A percentile compares a stretch with the other conserved stretches of the same genome.
phyloP scores from a whole-genome alignment of 23 tunicate species.

The Ascidia mentula region DNA sequence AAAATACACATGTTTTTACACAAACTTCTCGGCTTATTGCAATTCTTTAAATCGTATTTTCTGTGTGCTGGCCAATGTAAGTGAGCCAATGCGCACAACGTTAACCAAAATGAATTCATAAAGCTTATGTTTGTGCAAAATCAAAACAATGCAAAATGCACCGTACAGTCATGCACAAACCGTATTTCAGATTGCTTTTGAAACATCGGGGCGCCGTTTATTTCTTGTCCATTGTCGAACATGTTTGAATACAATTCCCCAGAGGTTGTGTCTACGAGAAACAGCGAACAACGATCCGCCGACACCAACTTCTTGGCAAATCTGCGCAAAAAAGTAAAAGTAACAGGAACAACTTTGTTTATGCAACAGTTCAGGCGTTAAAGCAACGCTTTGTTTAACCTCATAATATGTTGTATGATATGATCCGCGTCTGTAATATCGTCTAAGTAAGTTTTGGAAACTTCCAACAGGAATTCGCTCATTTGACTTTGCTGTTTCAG shows the following conservation, averaged over 20 bases:
- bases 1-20: too few species aligned
- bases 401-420: slow-evolving; percentile 76
- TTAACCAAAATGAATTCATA: too few species aligned
- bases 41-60: too few species aligned
- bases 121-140: too few species aligned
- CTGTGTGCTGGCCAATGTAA: too few species aligned
- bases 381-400: slow-evolving; percentile 17
- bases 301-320: slow-evolving; percentile 75
- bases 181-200: slow-evolving; percentile 47
- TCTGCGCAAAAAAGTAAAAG: too few species aligned
- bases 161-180: too few species aligned
- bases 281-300: slow-evolving; percentile 79
- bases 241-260: slow-evolving; percentile 69
- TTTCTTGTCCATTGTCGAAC: slow-evolving; percentile 63
- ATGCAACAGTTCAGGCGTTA: background rate
- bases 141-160: too few species aligned
- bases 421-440: slow-evolving; percentile 68
- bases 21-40: too few species aligned
- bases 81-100: too few species aligned
- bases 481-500: slow-evolving; percentile 64
- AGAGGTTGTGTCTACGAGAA: slow-evolving; percentile 42
- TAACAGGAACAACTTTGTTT: background rate
- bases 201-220: slow-evolving; percentile 39
- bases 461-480: slow-evolving; percentile 78
- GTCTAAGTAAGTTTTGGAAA: slow-evolving; percentile 65